Evolutionary conservation across 2,113 vertebrate genomes (phyloP), one percentile per base, ranked within the genome.

Genomic region (Ochotona curzoniae): DNA sequence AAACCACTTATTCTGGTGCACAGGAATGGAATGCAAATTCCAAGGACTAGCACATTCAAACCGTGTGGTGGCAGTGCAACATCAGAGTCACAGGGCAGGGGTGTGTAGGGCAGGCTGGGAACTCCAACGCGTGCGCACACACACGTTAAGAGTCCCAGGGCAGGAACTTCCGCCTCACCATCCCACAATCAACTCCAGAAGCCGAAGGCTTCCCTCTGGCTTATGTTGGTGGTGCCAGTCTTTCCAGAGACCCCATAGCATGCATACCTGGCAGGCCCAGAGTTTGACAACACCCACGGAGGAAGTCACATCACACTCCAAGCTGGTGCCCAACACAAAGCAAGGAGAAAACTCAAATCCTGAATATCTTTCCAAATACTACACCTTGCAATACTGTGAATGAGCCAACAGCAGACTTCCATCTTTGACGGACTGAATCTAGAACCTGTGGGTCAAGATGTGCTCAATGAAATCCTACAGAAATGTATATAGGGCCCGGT

Each of bases 391-490:
- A 87, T 20, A 32, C 26, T 89, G 81, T 64, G 69, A 60, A 86
- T 75, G 71, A 66, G 25, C 25, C 70, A 78, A 93, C 66, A 90
- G 70, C 30, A 75, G 75, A 86, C 38, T 76, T 87, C 63, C 83
- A 83, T 86, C 51, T 93, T 44, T 32, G 60, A 85, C 18, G 23
- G 64, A 76, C 28, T 51, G 6, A 44, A 89, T 30, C 44, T 70
- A 17, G 6, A 8, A 66, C 32, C 13, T 28, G 38, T 54, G 69
- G 70, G 70, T 47, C 63, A 76, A n/a, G 78, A 79, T 6, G 23
- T 60, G 66, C 86, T 70, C 67, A 63, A 23, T 47, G 44, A 35
- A 35, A 81, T 30, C 25, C 35, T 71, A 47, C 4, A 83, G 66
- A 74, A 95, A 91, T 84, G 79, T 84, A n/a, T n/a, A n/a, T n/a